Conservation (phyloP, 64 coral and sea anemone species). For the Stichodactyla mertensii region DNA sequence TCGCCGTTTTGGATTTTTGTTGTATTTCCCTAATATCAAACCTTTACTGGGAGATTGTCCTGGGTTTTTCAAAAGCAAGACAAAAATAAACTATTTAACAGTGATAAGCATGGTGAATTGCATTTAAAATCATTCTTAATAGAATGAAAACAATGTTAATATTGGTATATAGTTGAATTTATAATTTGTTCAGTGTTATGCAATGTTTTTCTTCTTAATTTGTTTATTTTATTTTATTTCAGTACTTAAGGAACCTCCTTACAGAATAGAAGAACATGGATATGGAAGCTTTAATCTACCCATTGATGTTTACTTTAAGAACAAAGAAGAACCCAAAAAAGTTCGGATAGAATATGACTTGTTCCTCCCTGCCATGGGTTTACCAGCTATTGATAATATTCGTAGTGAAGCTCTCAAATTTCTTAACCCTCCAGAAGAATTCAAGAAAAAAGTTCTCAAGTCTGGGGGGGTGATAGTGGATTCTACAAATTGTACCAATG, state of each 20-base stretch:
- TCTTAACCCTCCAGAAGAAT: slow-evolving; percentile 88
- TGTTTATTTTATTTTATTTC: neutral
- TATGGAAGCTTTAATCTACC: slow-evolving; percentile 90
- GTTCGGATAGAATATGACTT: slow-evolving; percentile 85
- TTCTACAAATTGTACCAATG: slow-evolving; percentile 57
- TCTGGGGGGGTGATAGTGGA: slow-evolving; percentile 58
- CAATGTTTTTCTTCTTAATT: neutral
- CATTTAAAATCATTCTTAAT: neutral
- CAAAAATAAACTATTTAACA: neutral
- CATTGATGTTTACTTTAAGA: slow-evolving; percentile 92
- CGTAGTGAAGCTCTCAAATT: slow-evolving; percentile 93
- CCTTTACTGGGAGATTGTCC: too few species aligned
- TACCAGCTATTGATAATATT: slow-evolving; percentile 68
- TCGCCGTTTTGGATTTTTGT: too few species aligned
- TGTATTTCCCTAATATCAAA: too few species aligned
- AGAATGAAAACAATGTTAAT: neutral
- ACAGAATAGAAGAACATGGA: slow-evolving; percentile 76
- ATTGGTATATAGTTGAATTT: too few species aligned
- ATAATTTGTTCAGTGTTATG: too few species aligned
- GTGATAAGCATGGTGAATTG: neutral
- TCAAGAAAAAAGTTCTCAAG: slow-evolving; percentile 84
- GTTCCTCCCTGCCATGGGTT: slow-evolving; percentile 66
- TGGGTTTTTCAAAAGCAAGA: neutral
- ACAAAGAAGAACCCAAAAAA: slow-evolving; percentile 90
- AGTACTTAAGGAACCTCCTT: slow-evolving; percentile 92